Evolutionary conservation across 1,140 invertebrate species (phyloP).

Genomic region (Diorhabda carinulata): DNA sequence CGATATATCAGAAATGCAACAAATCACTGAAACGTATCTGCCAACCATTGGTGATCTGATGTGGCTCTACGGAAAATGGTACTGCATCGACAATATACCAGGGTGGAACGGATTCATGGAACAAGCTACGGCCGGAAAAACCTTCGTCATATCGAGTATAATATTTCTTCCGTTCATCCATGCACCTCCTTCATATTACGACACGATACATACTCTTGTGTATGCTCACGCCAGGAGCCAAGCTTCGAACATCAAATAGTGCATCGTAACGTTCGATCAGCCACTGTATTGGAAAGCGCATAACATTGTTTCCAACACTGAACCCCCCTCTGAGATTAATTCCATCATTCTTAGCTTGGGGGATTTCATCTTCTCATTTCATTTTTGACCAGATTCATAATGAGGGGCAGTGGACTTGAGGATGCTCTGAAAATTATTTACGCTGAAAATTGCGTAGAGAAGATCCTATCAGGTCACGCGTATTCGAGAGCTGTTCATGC

Average conservation of each 20-base stretch:
- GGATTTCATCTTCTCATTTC: slow-evolving; percentile 32
- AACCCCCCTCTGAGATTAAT: not conserved
- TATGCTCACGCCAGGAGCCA: not conserved
- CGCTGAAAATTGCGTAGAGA: slow-evolving; percentile 26
- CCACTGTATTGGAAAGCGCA: not conserved
- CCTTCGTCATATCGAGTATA: not conserved
- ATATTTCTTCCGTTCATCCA: not conserved
- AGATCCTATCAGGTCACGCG: slow-evolving; percentile 1
- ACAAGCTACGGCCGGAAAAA: not conserved
- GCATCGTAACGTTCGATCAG: slow-evolving; percentile 1
- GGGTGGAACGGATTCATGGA: not conserved
- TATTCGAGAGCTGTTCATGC: slow-evolving; percentile 3
- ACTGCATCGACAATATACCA: not conserved
- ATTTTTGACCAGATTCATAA: slow-evolving; percentile 42
- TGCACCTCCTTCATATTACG: not conserved
- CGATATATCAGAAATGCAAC: not conserved
- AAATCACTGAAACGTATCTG: not conserved
- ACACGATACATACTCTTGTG: not conserved
- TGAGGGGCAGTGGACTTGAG: slow-evolving; percentile 46
- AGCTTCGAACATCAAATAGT: not conserved
- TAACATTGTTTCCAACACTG: slow-evolving; percentile 6
- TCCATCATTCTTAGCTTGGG: not conserved
- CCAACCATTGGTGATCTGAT: not conserved
- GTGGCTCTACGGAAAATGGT: not conserved
- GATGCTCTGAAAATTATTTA: slow-evolving; percentile 40